Base-by-base conservation (phyloP, 2,888 invertebrate species). In the Drosophila siamana region DNA sequence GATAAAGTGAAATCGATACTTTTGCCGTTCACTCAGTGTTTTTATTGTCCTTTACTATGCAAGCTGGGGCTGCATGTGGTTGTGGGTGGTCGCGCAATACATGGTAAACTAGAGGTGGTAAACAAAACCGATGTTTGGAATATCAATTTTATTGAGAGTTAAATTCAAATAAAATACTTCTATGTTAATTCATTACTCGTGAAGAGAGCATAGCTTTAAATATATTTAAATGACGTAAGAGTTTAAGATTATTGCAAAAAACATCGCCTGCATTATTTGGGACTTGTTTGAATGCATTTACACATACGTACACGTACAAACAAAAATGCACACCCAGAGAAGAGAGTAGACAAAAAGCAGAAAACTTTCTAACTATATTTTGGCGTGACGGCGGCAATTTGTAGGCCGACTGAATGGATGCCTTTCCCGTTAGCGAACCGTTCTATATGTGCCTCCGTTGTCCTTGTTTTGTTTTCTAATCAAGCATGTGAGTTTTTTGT, bases 331-430 rank as follows among this genome's bases (percentile, higher is more conserved):
- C 19, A 11, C 26, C 30, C 41, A 55, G 44, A 40, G 33, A 43
- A 33, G 28, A 43, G 36, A 11, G 28, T 24, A 38, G 30, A 9
- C 15, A 16, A 43, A 16, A 24, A n/a, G 30, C 28, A 13, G 13
- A 24, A 75, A 83, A 89, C 79, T 83, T 83, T 83, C 83, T 89
- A 89, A 83, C 89, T 86, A 82, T 83, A 69, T 85, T 78, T 85
- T 83, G 88, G 82, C 83, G 89, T 83, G 89, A 78, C 89, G 78
- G 41, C 33, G 48, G 82, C 64, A 74, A 83, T 83, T 83, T 83
- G 86, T 78, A 78, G 86, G 87, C 81, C 87, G 78, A 60, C 74
- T 57, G 55, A 11, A 41, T 19, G 9, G 47, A 43, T 62, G 57
- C 40, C 63, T 65, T 70, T 66, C 62, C 69, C 69, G 60, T 48